Evolutionary conservation across 2,888 invertebrate species (phyloP), one percentile per base, ranked within the genome.

Genomic region (Apamea epomidion): DNA sequence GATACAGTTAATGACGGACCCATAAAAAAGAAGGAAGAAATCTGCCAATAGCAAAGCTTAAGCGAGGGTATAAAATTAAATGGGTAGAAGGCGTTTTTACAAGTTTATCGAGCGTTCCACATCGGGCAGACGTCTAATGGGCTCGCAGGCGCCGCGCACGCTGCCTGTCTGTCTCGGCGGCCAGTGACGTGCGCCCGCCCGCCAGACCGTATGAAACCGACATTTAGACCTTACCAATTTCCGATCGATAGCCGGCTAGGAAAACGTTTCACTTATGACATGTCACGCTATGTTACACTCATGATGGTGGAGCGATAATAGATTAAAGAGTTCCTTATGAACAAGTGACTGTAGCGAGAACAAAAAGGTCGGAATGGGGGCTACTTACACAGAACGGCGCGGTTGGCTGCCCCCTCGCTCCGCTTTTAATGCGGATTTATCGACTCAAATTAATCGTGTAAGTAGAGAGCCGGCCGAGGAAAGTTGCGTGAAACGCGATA

Each of bases 61-160:
- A 95, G 95, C 95, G 93, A 93, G 94, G 95, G 92, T 95, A 96
- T 97, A 97, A 97, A 96, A 96, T 96, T 96, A 97, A 97, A 96
- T 96, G 95, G 95, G 95, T 95, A 95, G 96, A 96, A 96, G 95
- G 96, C 96, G 96, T 96, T 97, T 97, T 96, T 96, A 96, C 95
- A 96, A 97, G 97, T 97, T 97, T 97, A 97, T 97, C 96, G 97
- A 97, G 97, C 97, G 97, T 96, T 96, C 96, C 91, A 96, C 95
- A 96, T 95, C 95, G 95, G 93, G 94, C 94, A 95, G 96, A 95
- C 96, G 94, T 94, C 93, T 96, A 96, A 96, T 96, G 96, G 96
- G 93, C 94, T 94, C 92, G 92, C 92, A 95, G 97, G 96, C 96
- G 96, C 96, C 96, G 95, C 93, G 94, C 94, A 91, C 95, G 95